Evolutionary conservation across 2,797 vertebrate species (phyloP).

Genomic region (Netta rufina): DNA sequence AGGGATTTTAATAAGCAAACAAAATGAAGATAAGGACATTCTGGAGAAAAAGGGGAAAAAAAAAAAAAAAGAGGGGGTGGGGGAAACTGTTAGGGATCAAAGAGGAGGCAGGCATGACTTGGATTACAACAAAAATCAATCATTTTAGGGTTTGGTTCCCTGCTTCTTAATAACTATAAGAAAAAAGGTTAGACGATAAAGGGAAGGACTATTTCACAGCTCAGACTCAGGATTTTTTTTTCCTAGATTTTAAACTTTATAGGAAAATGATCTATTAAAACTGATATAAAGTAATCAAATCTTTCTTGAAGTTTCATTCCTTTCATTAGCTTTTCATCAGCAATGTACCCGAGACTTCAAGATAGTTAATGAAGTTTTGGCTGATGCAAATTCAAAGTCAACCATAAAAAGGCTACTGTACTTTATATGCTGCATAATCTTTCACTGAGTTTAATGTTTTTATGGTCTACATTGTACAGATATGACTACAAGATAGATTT

Average conservation of each 20-base stretch:
- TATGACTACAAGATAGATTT: background rate
- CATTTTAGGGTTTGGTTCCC: background rate
- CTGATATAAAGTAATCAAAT: background rate
- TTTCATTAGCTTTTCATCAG: background rate
- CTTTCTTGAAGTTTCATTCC: background rate
- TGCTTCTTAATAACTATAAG: background rate
- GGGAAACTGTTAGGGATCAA: background rate
- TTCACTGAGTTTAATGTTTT: background rate
- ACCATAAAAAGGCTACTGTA: background rate
- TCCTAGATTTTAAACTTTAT: background rate
- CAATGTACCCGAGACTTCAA: background rate
- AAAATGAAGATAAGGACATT: background rate
- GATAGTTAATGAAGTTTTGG: background rate
- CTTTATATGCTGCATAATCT: background rate
- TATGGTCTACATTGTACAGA: background rate
- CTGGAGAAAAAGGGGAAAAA: background rate
- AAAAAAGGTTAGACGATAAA: background rate
- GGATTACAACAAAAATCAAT: background rate
- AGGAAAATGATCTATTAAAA: background rate
- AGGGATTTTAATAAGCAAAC: background rate
- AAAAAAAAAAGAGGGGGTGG: background rate
- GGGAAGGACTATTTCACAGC: background rate
- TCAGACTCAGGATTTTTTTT: background rate
- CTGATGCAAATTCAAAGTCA: conserved; percentile 2
- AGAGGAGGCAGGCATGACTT: background rate